Evolutionary conservation across 64 coral and sea anemone genomes (phyloP).

Genomic region (Astreopora myriophthalma): DNA sequence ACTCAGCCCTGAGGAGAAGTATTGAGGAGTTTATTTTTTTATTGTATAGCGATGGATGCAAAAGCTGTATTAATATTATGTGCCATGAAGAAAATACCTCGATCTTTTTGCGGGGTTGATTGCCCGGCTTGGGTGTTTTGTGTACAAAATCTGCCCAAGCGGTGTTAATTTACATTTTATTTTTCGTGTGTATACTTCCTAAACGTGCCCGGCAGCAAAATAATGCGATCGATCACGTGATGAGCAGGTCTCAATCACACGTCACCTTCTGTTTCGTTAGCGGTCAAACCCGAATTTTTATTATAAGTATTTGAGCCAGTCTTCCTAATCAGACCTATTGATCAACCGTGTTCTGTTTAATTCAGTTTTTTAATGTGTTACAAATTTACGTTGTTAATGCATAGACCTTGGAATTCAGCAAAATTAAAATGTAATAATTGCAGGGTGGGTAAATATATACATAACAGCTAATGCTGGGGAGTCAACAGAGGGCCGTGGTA

Average conservation of each 20-base stretch:
- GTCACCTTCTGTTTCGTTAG: constrained; percentile 2
- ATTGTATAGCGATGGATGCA: too few species aligned
- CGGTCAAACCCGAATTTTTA: too few species aligned
- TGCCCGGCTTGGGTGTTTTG: not conserved
- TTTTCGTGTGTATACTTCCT: too few species aligned
- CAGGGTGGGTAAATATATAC: too few species aligned
- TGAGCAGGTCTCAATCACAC: not conserved
- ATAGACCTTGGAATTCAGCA: not conserved
- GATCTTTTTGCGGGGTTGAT: not conserved
- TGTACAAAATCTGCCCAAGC: constrained; percentile 19
- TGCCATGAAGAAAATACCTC: not conserved
- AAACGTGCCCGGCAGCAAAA: too few species aligned
- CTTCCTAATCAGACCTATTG: too few species aligned
- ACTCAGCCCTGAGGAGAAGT: too few species aligned
- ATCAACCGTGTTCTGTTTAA: not conserved
- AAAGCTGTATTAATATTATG: not conserved
- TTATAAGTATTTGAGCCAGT: too few species aligned
- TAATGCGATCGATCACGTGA: not conserved
- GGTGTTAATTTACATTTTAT: not conserved
- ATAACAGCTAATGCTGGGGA: too few species aligned
- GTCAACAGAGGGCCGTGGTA: too few species aligned
- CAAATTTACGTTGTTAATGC: not conserved
- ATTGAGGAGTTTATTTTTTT: too few species aligned
- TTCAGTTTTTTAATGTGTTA: not conserved
- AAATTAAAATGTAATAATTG: not conserved